Evolutionary conservation across 2,113 vertebrate species (phyloP).

Genomic region (Pterocles orientalis): DNA sequence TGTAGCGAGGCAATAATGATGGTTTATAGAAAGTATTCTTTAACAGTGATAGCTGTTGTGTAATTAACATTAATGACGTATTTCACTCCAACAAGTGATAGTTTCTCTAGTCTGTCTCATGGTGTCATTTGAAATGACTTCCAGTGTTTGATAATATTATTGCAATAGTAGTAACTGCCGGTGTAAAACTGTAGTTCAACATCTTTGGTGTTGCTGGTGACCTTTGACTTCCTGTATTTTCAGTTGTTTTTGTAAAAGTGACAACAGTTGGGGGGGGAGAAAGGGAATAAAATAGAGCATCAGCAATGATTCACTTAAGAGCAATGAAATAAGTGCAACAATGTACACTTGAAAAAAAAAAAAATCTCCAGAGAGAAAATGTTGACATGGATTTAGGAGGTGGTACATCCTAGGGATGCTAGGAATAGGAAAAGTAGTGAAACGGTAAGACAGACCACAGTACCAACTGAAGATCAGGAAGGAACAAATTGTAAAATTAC

Average conservation of each 20-base stretch:
- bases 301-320: conserved; percentile 11
- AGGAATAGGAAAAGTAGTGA: not conserved
- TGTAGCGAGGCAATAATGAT: not conserved
- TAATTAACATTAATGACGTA: not conserved
- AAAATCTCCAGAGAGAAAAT: conserved; percentile 53
- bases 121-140: not conserved
- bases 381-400: conserved; percentile 30
- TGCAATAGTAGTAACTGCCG: not conserved
- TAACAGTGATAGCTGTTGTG: not conserved
- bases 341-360: not conserved
- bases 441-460: not conserved
- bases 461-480: not conserved
- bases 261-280: not conserved
- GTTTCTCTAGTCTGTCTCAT: not conserved
- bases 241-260: conserved; percentile 47
- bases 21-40: not conserved
- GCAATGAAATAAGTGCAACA: conserved; percentile 16
- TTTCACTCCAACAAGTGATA: not conserved
- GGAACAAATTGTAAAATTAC: not conserved
- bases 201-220: conserved; percentile 12
- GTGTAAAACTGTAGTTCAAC: not conserved
- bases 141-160: not conserved
- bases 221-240: conserved; percentile 47
- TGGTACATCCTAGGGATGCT: not conserved
- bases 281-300: not conserved